A percentile compares a stretch with the other conserved stretches of the same genome.
phyloP scores from a whole-genome alignment of 1,140 invertebrate genomes.

The Ctenoplectra terminalis region DNA sequence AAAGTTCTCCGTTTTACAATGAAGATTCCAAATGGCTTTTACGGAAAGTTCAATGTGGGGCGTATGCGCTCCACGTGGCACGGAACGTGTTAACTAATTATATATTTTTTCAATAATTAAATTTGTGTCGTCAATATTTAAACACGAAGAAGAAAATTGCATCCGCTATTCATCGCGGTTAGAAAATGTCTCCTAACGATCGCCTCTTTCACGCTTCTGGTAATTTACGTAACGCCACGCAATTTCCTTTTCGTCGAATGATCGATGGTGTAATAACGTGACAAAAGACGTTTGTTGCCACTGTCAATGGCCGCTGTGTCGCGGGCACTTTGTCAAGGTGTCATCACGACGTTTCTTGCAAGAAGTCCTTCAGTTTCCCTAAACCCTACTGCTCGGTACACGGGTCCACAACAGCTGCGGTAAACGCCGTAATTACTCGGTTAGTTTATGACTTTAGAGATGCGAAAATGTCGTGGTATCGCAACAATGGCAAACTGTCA shows the following conservation, averaged over 20 bases:
- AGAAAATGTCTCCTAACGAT: background rate
- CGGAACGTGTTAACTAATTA: too few species aligned
- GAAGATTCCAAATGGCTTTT: too few species aligned
- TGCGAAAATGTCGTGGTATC: background rate
- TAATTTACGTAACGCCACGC: background rate
- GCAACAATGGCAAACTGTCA: slow-evolving; percentile 4
- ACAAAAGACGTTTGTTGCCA: background rate
- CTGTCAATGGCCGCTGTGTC: too few species aligned
- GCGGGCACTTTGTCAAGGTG: background rate
- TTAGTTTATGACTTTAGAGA: background rate
- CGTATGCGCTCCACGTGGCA: too few species aligned
- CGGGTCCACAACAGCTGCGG: background rate
- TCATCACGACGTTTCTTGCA: background rate
- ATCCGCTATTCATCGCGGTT: background rate
- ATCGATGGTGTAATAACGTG: background rate
- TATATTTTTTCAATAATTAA: too few species aligned
- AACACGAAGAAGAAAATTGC: too few species aligned
- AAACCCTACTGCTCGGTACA: background rate
- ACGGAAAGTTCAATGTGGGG: too few species aligned
- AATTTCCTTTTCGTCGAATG: background rate
- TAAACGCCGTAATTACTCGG: slow-evolving; percentile 13
- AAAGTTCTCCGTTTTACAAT: too few species aligned
- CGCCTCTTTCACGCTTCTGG: background rate
- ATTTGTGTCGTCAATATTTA: too few species aligned
- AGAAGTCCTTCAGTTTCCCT: background rate